phyloP scores from a whole-genome alignment of 2,888 invertebrate genomes.

The Bursaphelenchus okinawaensis region DNA sequence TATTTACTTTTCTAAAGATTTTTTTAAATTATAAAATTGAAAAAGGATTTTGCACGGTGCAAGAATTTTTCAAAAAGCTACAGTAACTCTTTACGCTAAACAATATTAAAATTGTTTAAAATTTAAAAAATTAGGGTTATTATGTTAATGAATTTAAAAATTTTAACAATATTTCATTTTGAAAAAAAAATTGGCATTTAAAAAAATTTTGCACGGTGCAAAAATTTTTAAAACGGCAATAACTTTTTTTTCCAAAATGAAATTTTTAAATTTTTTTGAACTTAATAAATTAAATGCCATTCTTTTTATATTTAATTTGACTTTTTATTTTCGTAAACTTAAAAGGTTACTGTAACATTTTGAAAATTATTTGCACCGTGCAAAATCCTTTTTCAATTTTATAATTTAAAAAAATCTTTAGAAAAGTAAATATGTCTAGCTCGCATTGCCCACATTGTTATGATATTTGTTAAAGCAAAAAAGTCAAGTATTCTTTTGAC shows the following conservation, averaged over 20 bases:
- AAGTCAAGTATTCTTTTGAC: too few species aligned
- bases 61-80: background rate
- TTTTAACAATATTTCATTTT: background rate
- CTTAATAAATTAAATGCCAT: background rate
- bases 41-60: background rate
- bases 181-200: too few species aligned
- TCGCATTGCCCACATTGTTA: too few species aligned
- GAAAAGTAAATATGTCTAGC: too few species aligned
- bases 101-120: too few species aligned
- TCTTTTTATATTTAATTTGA: background rate
- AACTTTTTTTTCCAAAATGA: constrained; percentile 8
- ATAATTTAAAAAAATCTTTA: background rate
- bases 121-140: background rate
- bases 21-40: background rate
- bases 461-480: too few species aligned
- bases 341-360: too few species aligned
- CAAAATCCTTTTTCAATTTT: background rate
- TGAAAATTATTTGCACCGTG: background rate
- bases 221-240: too few species aligned
- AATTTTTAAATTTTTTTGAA: background rate
- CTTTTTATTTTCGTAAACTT: too few species aligned
- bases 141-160: background rate
- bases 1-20: too few species aligned
- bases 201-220: too few species aligned
- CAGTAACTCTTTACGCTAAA: too few species aligned